Percentiles rank a stretch among this genome's conserved stretches.
Evolutionary conservation across 2,888 invertebrate genomes (phyloP).

Genomic region (Coenonympha glycerion): DNA sequence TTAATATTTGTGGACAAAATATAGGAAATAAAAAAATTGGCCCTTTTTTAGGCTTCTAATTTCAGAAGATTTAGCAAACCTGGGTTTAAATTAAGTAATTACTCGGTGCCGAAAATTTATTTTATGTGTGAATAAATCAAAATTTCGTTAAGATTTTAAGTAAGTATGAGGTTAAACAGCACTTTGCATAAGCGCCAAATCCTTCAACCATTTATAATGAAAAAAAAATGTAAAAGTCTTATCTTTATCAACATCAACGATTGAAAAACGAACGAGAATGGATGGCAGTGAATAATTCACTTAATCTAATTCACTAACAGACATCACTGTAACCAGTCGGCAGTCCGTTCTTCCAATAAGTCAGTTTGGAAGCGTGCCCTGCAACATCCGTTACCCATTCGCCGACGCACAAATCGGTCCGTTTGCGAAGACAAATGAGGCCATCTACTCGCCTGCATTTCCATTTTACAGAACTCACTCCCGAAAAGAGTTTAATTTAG

Average conservation of each 20-base stretch:
- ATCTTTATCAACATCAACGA: slow-evolving; percentile 4
- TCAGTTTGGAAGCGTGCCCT: slow-evolving; percentile 59
- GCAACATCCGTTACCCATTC: slow-evolving; percentile 69
- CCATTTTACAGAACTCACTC: slow-evolving; percentile 64
- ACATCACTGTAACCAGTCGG: slow-evolving; percentile 56
- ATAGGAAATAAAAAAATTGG: no score
- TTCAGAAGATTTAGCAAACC: no score
- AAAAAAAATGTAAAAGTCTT: no score
- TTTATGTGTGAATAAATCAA: no score
- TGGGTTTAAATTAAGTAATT: no score
- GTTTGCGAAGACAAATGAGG: slow-evolving; percentile 72
- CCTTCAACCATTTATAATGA: not conserved
- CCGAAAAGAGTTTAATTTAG: slow-evolving; percentile 53
- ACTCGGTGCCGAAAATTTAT: no score
- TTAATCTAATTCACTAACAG: slow-evolving; percentile 52
- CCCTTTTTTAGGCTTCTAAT: no score
- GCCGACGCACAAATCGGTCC: slow-evolving; percentile 72
- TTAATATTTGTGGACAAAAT: no score
- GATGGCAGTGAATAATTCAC: slow-evolving; percentile 27
- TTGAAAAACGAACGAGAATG: slow-evolving; percentile 12
- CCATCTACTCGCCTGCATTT: slow-evolving; percentile 54
- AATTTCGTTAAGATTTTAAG: no score
- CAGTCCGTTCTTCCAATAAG: slow-evolving; percentile 61
- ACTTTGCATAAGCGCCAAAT: no score
- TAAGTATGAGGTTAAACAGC: no score